Base-by-base conservation (phyloP, 2,888 invertebrate species). In the Vanessa cardui region DNA sequence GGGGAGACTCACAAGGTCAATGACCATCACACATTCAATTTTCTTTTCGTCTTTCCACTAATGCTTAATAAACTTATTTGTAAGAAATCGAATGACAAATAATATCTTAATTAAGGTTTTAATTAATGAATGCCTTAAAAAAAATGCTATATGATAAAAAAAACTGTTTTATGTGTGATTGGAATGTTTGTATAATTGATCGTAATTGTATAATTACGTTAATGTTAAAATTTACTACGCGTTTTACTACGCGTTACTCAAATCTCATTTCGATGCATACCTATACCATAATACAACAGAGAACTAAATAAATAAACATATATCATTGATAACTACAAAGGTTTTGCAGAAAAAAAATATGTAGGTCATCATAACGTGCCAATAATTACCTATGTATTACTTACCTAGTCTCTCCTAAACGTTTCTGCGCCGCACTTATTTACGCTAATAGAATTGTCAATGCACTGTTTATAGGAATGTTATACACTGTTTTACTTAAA, bases 351-450 rank as follows among this genome's bases (percentile, higher is more conserved):
- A 39, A 39, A 73, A 68, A 73, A 75, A 80, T 83, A 91, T 86
- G 82, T 92, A 85, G 92, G 92, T 91, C 92, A 92, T 85, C 84
- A 83, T 80, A 83, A 86, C 82, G 86, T 88, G 88, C 87, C 83
- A 87, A 91, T 90, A 88, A 91, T 87, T 87, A 88, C 85, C 85
- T 84, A 85, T 83, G 73, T 73, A 76, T 76, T 84, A 86, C 90
- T 90, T 83, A 90, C 90, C 88, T 77, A 81, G 74, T 78, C 79
- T 78, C 76, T 79, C 77, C 76, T 77, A 79, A 82, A 80, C 77
- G 80, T 79, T 84, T 84, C 80, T 83, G 80, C 84, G 86, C 78
- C 87, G 84, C 86, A 87, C 83, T 85, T 81, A 77, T 83, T 80
- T 72, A 71, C 70, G 63, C 59, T 64, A 70, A 68, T 72, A 68